Evolutionary conservation across 2,113 vertebrate species (phyloP).

Genomic region (Cariama cristata): DNA sequence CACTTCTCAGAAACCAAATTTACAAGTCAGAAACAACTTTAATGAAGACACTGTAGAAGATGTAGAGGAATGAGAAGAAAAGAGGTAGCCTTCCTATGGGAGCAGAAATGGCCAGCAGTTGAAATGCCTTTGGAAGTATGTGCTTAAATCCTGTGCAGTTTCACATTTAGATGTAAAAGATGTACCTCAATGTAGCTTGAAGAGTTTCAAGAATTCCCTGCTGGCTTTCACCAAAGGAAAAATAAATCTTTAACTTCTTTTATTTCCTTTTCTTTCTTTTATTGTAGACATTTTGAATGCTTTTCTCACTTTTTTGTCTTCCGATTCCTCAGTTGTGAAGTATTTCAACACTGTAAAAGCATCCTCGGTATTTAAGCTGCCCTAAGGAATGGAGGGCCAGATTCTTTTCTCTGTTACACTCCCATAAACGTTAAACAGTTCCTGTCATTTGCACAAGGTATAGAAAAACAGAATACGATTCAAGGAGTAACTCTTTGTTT

Average conservation of each 20-base stretch:
- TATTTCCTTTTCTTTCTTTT: background rate
- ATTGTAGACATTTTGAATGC: background rate
- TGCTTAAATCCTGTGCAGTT: slow-evolving; percentile 19
- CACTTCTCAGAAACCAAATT: background rate
- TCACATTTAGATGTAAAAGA: slow-evolving; percentile 7
- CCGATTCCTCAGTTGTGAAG: background rate
- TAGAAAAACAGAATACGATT: background rate
- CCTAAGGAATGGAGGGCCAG: background rate
- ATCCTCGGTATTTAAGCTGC: background rate
- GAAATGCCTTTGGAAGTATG: background rate
- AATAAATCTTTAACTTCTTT: background rate
- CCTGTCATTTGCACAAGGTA: background rate
- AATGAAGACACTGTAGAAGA: background rate
- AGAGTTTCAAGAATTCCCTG: slow-evolving; percentile 13
- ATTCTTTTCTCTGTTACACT: background rate
- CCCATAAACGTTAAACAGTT: background rate
- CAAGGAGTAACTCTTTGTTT: background rate
- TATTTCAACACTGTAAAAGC: background rate
- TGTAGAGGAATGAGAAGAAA: background rate
- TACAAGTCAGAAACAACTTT: background rate
- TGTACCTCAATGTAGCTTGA: background rate
- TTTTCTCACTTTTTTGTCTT: slow-evolving; percentile 21
- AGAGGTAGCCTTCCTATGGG: background rate
- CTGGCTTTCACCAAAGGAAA: slow-evolving; percentile 22
- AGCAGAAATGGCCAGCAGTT: background rate